These are phyloP conservation scores for Watsonalla cultraria DNA, from an alignment of 2,888 invertebrate genomes.

Conservation along the genomic window DNA sequence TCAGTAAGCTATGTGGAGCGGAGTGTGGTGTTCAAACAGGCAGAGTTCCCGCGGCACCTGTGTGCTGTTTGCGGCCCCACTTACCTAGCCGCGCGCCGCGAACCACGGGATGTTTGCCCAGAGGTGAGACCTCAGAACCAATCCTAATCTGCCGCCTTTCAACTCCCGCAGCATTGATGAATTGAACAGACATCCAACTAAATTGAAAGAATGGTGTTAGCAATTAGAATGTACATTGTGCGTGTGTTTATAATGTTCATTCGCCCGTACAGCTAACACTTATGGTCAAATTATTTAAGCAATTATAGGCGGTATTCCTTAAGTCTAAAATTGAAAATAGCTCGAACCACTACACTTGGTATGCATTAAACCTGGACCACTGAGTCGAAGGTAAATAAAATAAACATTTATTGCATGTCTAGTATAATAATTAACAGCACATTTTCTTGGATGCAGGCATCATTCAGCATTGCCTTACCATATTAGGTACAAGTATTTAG, in stretches of 20 bases:
- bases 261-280: neutral
- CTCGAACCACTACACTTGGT: neutral
- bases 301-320: neutral
- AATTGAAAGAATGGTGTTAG: slow-evolving; percentile 23
- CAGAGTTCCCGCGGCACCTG: slow-evolving; percentile 59
- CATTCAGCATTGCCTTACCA: too few relatives aligned
- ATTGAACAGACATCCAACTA: slow-evolving; percentile 23
- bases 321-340: neutral
- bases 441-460: too few relatives aligned
- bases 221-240: slow-evolving; percentile 4
- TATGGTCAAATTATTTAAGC: neutral
- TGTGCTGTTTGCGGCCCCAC: slow-evolving; percentile 68
- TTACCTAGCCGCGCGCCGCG: slow-evolving; percentile 62
- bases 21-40: slow-evolving; percentile 59
- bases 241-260: neutral
- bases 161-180: slow-evolving; percentile 31
- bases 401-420: too few relatives aligned
- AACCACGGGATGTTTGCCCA: slow-evolving; percentile 56
- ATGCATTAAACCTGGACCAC: too few relatives aligned
- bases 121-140: slow-evolving; percentile 53
- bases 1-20: slow-evolving; percentile 21
- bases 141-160: slow-evolving; percentile 62
- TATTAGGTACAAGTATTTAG: neutral
- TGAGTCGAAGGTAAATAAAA: too few relatives aligned
- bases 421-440: too few relatives aligned